These are phyloP conservation scores for Poeciliopsis occidentalis DNA, from an alignment of 2,113 vertebrate species.

Conservation along the genomic window DNA sequence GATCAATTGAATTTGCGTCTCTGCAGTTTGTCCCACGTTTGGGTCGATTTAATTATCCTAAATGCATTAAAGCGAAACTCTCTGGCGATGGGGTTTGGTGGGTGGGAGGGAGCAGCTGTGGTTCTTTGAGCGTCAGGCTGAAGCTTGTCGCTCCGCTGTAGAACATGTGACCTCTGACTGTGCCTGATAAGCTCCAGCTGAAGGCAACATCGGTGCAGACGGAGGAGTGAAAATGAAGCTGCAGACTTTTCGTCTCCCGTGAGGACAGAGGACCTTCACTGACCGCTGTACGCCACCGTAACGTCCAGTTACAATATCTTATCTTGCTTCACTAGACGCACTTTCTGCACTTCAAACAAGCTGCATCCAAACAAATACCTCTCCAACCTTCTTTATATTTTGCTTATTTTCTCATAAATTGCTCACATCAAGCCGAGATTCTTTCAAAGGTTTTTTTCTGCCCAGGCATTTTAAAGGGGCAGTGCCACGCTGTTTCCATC, in stretches of 20 bases:
- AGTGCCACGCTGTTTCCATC: too few species aligned
- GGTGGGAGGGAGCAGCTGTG: not conserved
- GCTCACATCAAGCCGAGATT: too few species aligned
- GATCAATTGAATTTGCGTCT: constrained; percentile 58
- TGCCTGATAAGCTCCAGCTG: constrained; percentile 49
- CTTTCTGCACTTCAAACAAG: not conserved
- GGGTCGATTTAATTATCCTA: constrained; percentile 38
- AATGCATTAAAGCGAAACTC: constrained; percentile 40
- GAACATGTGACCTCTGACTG: constrained; percentile 52
- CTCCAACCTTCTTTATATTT: too few species aligned
- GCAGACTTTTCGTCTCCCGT: constrained; percentile 3
- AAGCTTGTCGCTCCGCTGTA: constrained; percentile 27
- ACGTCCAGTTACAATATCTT: not conserved
- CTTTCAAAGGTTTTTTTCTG: too few species aligned
- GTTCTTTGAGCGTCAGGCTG: constrained; percentile 24
- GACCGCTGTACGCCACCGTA: not conserved
- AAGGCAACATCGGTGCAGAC: constrained; percentile 8
- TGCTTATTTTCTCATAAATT: too few species aligned
- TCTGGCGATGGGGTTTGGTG: not conserved
- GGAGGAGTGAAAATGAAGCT: constrained; percentile 28
- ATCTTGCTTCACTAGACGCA: not conserved
- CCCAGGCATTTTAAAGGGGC: too few species aligned
- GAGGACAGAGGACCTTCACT: not conserved
- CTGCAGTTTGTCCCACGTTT: constrained; percentile 40
- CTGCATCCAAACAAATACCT: not conserved